phyloP scores from a whole-genome alignment of 2,797 vertebrate genomes.

The Ataeniobius toweri region DNA sequence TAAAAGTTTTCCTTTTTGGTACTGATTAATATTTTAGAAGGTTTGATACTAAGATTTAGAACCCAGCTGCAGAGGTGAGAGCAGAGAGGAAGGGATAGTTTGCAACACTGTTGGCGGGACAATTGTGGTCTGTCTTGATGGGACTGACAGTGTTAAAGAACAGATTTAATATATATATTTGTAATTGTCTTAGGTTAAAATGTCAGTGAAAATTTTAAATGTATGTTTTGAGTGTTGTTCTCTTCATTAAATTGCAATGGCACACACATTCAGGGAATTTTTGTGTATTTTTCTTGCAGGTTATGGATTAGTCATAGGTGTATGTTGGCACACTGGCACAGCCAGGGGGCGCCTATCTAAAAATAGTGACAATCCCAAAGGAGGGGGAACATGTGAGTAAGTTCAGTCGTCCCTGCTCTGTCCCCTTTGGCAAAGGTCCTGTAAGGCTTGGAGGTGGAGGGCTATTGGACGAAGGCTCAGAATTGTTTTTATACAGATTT shows the following conservation, averaged over 20 bases:
- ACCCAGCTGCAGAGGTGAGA: constrained; percentile 69
- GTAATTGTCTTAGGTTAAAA: neutral
- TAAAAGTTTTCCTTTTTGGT: constrained; percentile 78
- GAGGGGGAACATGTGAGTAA: constrained; percentile 41
- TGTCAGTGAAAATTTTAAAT: neutral
- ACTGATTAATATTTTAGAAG: constrained; percentile 80
- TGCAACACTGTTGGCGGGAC: constrained; percentile 49
- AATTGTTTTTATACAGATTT: constrained; percentile 14
- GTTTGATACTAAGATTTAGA: constrained; percentile 74
- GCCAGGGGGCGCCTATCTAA: constrained; percentile 66
- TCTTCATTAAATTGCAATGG: constrained; percentile 40
- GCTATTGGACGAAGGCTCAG: constrained; percentile 18
- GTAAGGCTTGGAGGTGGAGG: constrained; percentile 40
- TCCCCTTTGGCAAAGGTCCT: constrained; percentile 52
- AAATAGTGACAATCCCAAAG: constrained; percentile 66
- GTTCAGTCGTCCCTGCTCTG: constrained; percentile 47
- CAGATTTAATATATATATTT: neutral
- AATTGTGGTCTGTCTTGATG: constrained; percentile 47
- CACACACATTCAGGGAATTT: constrained; percentile 17
- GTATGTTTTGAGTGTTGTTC: neutral
- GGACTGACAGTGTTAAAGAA: constrained; percentile 3
- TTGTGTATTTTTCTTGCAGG: constrained; percentile 17
- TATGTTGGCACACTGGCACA: constrained; percentile 58
- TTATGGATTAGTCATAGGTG: constrained; percentile 70
- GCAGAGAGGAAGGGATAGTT: constrained; percentile 58